Evolutionary conservation across 2,113 vertebrate genomes (phyloP).

Genomic region (Oncorhynchus masou): DNA sequence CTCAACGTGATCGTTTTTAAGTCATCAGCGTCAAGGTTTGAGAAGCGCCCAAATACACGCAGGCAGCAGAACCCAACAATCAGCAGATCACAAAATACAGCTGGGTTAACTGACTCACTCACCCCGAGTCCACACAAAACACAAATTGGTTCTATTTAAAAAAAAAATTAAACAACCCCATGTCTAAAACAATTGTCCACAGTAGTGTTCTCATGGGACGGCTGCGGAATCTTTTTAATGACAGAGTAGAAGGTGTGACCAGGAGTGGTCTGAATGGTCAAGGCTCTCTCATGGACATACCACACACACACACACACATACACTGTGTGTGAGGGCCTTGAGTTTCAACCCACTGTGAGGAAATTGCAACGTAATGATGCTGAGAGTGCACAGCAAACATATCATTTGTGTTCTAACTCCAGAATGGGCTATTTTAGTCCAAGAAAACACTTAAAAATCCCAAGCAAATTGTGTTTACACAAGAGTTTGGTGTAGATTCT

Average conservation of each 20-base stretch:
- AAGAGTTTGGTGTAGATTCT: slow-evolving; percentile 34
- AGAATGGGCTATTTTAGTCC: slow-evolving; percentile 60
- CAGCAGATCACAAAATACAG: slow-evolving; percentile 49
- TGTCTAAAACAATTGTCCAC: slow-evolving; percentile 55
- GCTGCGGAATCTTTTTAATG: slow-evolving; percentile 36
- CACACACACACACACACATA: slow-evolving; percentile 1
- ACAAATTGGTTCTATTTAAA: slow-evolving; percentile 64
- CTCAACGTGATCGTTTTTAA: slow-evolving; percentile 57
- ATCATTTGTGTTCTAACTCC: slow-evolving; percentile 68
- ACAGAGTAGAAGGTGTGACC: slow-evolving; percentile 61
- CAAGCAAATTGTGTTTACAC: slow-evolving; percentile 62
- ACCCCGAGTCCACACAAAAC: slow-evolving; percentile 51
- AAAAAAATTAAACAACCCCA: slow-evolving; percentile 17
- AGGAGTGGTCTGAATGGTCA: slow-evolving; percentile 19
- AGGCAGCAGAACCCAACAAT: slow-evolving; percentile 4
- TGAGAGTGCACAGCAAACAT: slow-evolving; percentile 57
- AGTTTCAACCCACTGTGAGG: slow-evolving; percentile 48
- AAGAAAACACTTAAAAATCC: slow-evolving; percentile 66
- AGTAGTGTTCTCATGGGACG: slow-evolving; percentile 56
- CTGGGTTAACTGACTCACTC: slow-evolving; percentile 44
- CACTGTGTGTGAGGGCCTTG: slow-evolving; percentile 40
- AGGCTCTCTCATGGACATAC: background rate
- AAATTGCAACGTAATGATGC: slow-evolving; percentile 64
- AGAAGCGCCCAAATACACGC: background rate
- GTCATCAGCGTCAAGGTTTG: slow-evolving; percentile 39